Conservation (phyloP, 2,113 vertebrate genomes). For the Peromyscus maniculatus region DNA sequence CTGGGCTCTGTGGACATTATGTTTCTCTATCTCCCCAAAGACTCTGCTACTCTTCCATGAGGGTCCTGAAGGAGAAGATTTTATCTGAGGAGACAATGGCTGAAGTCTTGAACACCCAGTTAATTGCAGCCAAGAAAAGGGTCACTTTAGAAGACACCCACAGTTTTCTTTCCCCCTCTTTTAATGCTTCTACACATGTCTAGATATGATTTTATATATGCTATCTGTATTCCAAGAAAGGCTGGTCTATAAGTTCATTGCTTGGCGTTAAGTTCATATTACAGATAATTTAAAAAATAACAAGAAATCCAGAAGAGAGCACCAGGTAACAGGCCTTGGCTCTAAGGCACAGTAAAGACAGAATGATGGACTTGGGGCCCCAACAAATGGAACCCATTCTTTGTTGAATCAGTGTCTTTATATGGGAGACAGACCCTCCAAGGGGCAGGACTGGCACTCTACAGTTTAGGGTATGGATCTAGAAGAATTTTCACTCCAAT, state of each 20-base stretch:
- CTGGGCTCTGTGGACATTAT: background rate
- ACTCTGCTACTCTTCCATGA: rapidly evolving
- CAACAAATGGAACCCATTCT: background rate
- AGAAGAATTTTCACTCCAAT: background rate
- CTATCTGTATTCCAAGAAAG: background rate
- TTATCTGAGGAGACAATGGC: background rate
- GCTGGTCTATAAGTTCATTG: background rate
- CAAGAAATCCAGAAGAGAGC: background rate
- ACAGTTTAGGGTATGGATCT: background rate
- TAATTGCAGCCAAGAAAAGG: background rate
- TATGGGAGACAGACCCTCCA: background rate
- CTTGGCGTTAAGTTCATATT: background rate
- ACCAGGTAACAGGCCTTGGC: background rate
- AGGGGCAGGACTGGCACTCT: background rate
- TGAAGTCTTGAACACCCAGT: background rate
- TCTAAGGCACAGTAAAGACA: background rate
- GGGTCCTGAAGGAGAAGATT: background rate
- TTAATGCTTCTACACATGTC: background rate
- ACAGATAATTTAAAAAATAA: background rate
- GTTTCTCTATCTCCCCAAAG: background rate
- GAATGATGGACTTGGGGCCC: background rate
- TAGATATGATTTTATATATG: background rate
- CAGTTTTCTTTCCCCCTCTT: background rate
- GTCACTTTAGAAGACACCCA: background rate
- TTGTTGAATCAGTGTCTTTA: background rate